Base-by-base conservation (phyloP, 2,797 vertebrate genomes). In the Amphiprion clarkii region DNA sequence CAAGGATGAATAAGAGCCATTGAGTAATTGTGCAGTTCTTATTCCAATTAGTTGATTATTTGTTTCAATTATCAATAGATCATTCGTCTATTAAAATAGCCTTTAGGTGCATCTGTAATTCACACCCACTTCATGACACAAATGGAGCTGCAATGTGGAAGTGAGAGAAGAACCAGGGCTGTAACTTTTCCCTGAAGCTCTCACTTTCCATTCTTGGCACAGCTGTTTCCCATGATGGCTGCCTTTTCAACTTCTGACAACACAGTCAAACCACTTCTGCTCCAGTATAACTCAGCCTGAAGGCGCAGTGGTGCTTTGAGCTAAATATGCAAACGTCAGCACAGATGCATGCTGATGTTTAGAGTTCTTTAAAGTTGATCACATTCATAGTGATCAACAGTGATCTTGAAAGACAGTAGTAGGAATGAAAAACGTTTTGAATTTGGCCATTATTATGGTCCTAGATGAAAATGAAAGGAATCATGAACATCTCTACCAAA, bases 151-250 rank as follows among this genome's bases (percentile, higher is more conserved):
- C n/a, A 1, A 21, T 7, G n/a, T 3, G 6, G 48, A 51, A 4
- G 48, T 51, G 48, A 21, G 48, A 51, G 19, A 51, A 21, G n/a
- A 51, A 17, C 42, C 14, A 44, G 14, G 42, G 48, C 48, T 11
- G 7, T 19, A 49, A 49, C 48, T 49, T 49, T 2, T 51, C 48
- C 48, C 48, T 51, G 23, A 51, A 51, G 48, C n/a, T 23, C 48
- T 51, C n/a, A 51, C 19, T 51, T 51, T 51, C n/a, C 48, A 51
- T 51, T 51, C n/a, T 51, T 51, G n/a, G n/a, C 48, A 51, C 48
- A 21, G 21, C 48, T 23, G 48, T 21, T 51, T 51, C 48, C 48
- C 48, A 21, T 51, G 48, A 21, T 9, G 10, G n/a, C 48, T 51
- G 48, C 19, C 48, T 51, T 51, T 51, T 23, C 48, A 21, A 44